A percentile compares a stretch with the other conserved stretches of the same genome.
phyloP scores from a whole-genome alignment of 2,113 vertebrate species.

The Odobenus rosmarus region DNA sequence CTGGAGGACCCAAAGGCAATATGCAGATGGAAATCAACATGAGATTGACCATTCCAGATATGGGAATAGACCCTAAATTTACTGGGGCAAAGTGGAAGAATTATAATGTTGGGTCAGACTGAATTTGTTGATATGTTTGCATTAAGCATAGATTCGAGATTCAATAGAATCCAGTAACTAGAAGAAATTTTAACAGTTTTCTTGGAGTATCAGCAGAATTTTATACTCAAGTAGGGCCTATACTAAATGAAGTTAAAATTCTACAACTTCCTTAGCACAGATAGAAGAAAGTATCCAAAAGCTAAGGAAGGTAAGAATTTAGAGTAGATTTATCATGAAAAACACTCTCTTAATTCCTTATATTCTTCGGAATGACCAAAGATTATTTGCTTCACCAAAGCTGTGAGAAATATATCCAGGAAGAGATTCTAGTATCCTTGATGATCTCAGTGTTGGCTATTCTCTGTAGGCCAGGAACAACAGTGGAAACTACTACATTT shows the following conservation, averaged over 20 bases:
- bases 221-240: background rate
- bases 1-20: background rate
- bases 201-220: background rate
- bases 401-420: background rate
- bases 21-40: background rate
- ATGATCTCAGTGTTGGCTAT: background rate
- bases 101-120: background rate
- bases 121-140: background rate
- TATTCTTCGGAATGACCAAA: background rate
- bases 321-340: background rate
- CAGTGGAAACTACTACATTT: background rate
- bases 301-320: background rate
- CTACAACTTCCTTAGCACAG: background rate
- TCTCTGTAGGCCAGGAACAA: background rate
- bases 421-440: background rate
- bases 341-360: background rate
- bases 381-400: background rate
- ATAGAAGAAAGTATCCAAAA: background rate
- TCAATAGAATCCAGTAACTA: background rate
- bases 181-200: background rate
- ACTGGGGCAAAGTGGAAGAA: background rate
- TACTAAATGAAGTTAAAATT: background rate
- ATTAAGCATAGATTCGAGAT: background rate
- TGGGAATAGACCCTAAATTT: background rate
- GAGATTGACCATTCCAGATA: background rate